These are phyloP conservation scores for Neodiprion fabricii DNA, from an alignment of 1,140 invertebrate genomes.

Conservation along the genomic window DNA sequence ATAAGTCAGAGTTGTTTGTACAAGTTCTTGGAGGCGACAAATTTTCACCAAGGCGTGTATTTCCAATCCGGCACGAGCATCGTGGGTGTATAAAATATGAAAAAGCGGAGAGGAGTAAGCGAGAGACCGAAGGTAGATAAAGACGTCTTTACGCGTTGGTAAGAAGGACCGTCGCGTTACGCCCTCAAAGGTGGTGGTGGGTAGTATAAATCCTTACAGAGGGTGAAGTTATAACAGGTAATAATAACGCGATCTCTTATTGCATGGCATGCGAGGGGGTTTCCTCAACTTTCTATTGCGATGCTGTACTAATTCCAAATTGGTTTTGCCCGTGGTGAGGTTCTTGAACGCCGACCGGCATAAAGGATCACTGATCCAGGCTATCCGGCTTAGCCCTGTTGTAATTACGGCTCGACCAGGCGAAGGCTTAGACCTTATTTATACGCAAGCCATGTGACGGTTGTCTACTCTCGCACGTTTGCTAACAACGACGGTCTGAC, in stretches of 20 bases:
- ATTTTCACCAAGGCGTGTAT: too few species aligned
- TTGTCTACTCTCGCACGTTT: too few species aligned
- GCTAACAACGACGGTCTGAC: too few species aligned
- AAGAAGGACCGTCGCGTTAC: too few species aligned
- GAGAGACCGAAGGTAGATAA: too few species aligned
- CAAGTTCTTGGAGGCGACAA: too few species aligned
- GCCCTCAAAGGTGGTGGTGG: too few species aligned
- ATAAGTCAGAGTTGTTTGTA: too few species aligned
- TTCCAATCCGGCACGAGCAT: too few species aligned
- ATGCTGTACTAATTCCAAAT: slow-evolving; percentile 62
- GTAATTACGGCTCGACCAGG: slow-evolving; percentile 56
- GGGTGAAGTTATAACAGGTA: slow-evolving; percentile 2
- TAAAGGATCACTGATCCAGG: slow-evolving; percentile 58
- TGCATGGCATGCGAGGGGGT: background rate
- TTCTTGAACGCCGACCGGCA: slow-evolving; percentile 33
- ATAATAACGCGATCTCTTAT: slow-evolving; percentile 6
- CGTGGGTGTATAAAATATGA: too few species aligned
- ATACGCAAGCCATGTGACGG: slow-evolving; percentile 37
- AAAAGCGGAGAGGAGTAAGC: too few species aligned
- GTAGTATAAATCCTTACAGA: background rate
- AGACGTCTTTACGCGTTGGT: too few species aligned
- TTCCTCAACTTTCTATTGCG: slow-evolving; percentile 11
- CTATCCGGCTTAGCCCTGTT: slow-evolving; percentile 59
- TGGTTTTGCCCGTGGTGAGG: slow-evolving; percentile 52
- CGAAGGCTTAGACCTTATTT: slow-evolving; percentile 59